Evolutionary conservation across 2,113 vertebrate genomes (phyloP).

Genomic region (Mesocricetus auratus): DNA sequence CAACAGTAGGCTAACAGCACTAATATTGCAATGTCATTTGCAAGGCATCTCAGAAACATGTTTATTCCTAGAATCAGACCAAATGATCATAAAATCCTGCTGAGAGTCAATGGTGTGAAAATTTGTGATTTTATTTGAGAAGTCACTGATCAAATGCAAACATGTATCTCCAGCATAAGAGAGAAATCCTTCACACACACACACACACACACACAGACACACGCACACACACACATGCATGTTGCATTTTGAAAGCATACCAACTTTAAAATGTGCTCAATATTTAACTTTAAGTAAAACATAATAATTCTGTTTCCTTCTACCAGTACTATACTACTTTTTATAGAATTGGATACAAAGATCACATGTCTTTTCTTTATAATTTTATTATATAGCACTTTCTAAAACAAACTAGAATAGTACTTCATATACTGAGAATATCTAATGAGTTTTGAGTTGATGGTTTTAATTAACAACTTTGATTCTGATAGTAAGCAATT

Average conservation of each 20-base stretch:
- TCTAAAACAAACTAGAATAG: constrained; percentile 26
- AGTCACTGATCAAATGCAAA: neutral
- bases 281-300: constrained; percentile 5
- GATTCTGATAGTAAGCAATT: neutral
- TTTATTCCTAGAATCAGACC: neutral
- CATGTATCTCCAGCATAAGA: neutral
- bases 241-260: neutral
- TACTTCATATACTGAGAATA: neutral
- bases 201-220: too few relatives aligned
- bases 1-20: neutral
- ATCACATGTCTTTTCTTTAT: neutral
- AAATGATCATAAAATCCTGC: neutral
- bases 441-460: constrained; percentile 45
- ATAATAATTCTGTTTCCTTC: neutral
- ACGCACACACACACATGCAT: neutral
- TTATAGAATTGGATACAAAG: neutral
- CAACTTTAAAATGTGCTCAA: neutral
- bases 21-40: neutral
- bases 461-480: constrained; percentile 49
- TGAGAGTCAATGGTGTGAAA: neutral
- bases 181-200: neutral
- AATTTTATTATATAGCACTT: neutral
- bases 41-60: neutral
- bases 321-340: neutral
- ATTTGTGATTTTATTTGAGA: neutral